A percentile compares a stretch with the other conserved stretches of the same genome.
Evolutionary conservation across 2,797 vertebrate species (phyloP).

Genomic region (Pseudotriccus pelzelni): DNA sequence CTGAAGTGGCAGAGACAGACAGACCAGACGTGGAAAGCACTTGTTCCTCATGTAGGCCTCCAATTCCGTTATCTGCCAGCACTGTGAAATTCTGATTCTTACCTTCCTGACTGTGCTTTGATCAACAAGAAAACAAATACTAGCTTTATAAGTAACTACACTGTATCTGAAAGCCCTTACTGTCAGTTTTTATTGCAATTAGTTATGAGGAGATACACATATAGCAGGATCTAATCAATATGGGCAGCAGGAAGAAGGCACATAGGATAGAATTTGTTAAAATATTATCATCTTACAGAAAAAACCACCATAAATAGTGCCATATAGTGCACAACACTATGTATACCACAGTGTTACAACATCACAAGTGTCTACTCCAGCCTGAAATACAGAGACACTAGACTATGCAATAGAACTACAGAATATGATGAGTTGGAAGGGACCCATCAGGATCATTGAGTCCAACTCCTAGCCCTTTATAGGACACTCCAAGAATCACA

Average conservation of each 20-base stretch:
- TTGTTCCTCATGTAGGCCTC: neutral
- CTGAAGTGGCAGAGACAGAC: neutral
- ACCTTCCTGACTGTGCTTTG: neutral
- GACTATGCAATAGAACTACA: neutral
- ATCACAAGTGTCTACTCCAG: neutral
- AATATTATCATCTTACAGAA: neutral
- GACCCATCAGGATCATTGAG: neutral
- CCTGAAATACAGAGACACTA: neutral
- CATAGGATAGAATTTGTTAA: neutral
- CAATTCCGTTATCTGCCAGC: neutral
- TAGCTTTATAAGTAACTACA: neutral
- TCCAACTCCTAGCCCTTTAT: neutral
- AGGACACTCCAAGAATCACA: neutral
- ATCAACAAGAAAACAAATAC: neutral
- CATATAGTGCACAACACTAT: neutral
- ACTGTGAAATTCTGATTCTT: neutral
- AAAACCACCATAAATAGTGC: neutral
- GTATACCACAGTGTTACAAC: neutral
- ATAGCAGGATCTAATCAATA: neutral
- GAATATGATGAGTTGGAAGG: neutral
- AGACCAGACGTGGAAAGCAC: neutral
- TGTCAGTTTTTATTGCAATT: neutral
- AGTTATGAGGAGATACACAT: neutral
- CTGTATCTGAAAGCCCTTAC: neutral
- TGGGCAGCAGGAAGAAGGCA: neutral